phyloP scores from a whole-genome alignment of 2,113 vertebrate genomes.

The Megatriorchis doriae region DNA sequence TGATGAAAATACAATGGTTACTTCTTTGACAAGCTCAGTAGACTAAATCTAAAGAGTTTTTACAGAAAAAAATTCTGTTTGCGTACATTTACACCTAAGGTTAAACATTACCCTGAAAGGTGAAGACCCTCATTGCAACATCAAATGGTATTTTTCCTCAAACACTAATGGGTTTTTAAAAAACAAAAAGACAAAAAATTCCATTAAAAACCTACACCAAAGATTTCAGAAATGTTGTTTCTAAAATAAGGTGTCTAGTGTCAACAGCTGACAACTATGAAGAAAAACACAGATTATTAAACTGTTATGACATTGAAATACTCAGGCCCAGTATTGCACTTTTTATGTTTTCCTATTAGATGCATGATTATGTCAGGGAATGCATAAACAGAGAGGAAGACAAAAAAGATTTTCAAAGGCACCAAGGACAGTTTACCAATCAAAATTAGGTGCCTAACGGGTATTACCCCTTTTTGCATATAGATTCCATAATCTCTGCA shows the following conservation, averaged over 20 bases:
- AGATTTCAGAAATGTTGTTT: not conserved
- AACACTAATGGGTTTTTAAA: not conserved
- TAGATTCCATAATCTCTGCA: not conserved
- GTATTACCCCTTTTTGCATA: not conserved
- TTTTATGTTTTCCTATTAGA: not conserved
- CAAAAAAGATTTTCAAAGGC: not conserved
- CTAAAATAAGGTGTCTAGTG: not conserved
- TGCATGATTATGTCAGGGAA: not conserved
- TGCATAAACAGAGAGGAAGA: not conserved
- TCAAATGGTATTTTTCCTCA: conserved; percentile 33
- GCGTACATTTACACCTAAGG: not conserved
- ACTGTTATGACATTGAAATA: not conserved
- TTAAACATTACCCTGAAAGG: conserved; percentile 53
- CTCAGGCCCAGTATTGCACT: not conserved
- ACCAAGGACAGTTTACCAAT: not conserved
- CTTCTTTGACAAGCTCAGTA: not conserved
- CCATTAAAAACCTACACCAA: not conserved
- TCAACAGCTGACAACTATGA: not conserved
- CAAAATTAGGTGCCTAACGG: not conserved
- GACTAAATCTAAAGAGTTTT: not conserved
- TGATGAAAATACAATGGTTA: not conserved
- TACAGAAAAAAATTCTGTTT: not conserved
- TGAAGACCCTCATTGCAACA: conserved; percentile 45
- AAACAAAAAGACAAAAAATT: not conserved
- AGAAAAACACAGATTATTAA: not conserved